Evolutionary conservation across 2,888 invertebrate species (phyloP), one percentile per base, ranked within the genome.

Genomic region (Dynastes grantii): DNA sequence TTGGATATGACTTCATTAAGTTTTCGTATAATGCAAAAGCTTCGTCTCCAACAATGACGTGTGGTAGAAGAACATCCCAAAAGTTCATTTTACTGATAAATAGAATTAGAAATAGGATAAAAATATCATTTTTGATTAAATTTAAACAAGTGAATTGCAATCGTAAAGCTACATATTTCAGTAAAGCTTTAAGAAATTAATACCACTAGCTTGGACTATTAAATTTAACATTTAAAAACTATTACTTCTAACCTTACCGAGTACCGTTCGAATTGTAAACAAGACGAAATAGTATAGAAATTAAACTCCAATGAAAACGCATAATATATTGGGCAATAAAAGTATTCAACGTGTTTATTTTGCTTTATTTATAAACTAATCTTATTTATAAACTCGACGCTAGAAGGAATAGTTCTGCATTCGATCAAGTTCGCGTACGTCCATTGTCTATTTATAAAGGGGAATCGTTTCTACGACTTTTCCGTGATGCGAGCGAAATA

Each of bases 391-490:
- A 45, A 55, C 32, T 55, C 16, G 37, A n/a, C 16, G 53, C 16
- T 53, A 5, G n/a, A 13, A 22, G 37, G 37, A n/a, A 51, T 51
- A 16, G 51, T 55, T 71, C 55, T 71, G 71, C 55, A 71, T 53
- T 71, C 32, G 58, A 71, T 71, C 71, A 37, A 55, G 55, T 71
- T 71, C 55, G 55, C 71, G 32, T 5, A 58, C 55, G 32, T 40
- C 22, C 55, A 27, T 71, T 71, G 37, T 71, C 53, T 71, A 71
- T 71, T 71, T 71, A 55, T 71, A 71, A 71, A 55, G 16, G 45
- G 5, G 11, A 22, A 6, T 29, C 29, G 64, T 13, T 64, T 32
- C 64, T 32, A 13, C 64, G n/a, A 64, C 64, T 65, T 45, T 45
- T 40, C 22, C 22, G 5, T 37, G 32, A 37, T 37, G 37, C 13